These are phyloP conservation scores for Macaria notata DNA, from an alignment of 2,888 invertebrate species.

Conservation along the genomic window DNA sequence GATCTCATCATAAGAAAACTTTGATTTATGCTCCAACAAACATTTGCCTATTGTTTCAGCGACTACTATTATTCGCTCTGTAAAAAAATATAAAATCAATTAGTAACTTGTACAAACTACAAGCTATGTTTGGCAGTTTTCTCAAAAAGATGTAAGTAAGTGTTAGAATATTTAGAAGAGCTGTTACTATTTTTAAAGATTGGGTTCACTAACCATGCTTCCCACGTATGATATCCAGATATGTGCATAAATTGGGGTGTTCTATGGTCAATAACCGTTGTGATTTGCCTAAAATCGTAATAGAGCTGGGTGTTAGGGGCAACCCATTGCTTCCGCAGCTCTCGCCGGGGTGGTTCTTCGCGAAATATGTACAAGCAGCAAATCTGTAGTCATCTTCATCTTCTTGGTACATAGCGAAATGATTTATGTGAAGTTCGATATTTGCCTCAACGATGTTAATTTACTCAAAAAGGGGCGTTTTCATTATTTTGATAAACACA, in stretches of 20 bases:
- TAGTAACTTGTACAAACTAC: no score
- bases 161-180: no score
- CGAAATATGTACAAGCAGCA: slow-evolving; percentile 96
- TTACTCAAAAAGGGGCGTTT: not conserved
- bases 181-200: no score
- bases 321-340: slow-evolving; percentile 97
- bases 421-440: no score
- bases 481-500: no score
- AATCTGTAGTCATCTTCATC: slow-evolving; percentile 75
- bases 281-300: slow-evolving; percentile 94
- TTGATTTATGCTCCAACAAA: slow-evolving; percentile 78
- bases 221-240: slow-evolving; percentile 94
- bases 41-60: slow-evolving; percentile 89
- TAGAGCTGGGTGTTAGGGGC: slow-evolving; percentile 97
- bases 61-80: slow-evolving; percentile 91
- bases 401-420: slow-evolving; percentile 42
- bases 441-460: no score
- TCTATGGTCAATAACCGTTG: slow-evolving; percentile 90
- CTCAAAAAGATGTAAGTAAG: no score
- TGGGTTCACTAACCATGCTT: slow-evolving; percentile 97
- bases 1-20: slow-evolving; percentile 74
- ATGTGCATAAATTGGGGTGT: slow-evolving; percentile 92
- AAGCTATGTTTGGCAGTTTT: no score
- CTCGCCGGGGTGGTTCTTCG: slow-evolving; percentile 93
- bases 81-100: slow-evolving; percentile 35